Percentiles rank a stretch among this genome's conserved stretches.
phyloP scores from a whole-genome alignment of 2,113 vertebrate species.

The Antennarius striatus region DNA sequence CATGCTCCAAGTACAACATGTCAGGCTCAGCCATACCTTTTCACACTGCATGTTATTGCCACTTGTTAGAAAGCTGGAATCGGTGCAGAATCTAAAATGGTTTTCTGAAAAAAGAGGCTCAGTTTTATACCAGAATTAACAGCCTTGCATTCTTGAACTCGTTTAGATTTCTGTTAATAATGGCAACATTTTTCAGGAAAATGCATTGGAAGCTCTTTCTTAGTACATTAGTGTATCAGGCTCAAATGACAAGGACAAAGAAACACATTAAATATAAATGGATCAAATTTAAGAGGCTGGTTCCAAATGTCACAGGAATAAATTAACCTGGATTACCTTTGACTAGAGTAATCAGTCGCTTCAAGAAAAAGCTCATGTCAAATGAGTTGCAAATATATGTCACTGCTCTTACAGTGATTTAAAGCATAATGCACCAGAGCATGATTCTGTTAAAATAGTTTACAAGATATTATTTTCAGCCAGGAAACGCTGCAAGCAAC shows the following conservation, averaged over 20 bases:
- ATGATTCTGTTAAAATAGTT: not conserved
- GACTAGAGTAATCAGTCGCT: conserved; percentile 1
- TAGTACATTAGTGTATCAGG: not conserved
- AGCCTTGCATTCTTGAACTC: not conserved
- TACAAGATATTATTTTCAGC: not conserved
- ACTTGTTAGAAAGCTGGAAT: not conserved
- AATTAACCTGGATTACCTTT: conserved; percentile 13
- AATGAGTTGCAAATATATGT: conserved; percentile 7
- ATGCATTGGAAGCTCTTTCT: not conserved
- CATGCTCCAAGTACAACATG: not conserved
- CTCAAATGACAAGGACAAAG: conserved; percentile 12
- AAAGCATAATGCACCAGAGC: not conserved
- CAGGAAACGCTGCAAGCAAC: not conserved
- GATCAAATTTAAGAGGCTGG: conserved; percentile 1
- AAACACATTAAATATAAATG: conserved; percentile 11
- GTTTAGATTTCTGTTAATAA: conserved; percentile 1
- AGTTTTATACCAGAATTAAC: not conserved
- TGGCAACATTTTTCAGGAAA: conserved; percentile 4
- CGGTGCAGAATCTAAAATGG: not conserved
- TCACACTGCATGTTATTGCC: not conserved
- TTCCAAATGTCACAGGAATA: conserved; percentile 15
- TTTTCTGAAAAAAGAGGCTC: not conserved
- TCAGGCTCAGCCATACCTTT: not conserved
- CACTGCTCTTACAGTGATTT: not conserved
- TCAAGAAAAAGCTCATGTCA: conserved; percentile 10